Evolutionary conservation across 2,888 invertebrate genomes (phyloP).

Genomic region (Oxytorus armatus): DNA sequence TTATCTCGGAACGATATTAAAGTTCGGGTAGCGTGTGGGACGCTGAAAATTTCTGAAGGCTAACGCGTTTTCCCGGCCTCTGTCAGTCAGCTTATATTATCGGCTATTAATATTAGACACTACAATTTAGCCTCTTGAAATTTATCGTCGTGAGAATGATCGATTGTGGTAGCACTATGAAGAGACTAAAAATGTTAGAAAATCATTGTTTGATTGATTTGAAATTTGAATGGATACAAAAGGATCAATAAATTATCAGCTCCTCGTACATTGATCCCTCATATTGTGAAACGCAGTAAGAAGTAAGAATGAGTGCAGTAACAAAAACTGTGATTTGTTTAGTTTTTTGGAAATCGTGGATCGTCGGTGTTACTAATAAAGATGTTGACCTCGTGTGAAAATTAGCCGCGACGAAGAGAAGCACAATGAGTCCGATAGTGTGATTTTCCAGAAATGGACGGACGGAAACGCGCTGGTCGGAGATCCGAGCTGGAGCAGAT

Average conservation of each 20-base stretch:
- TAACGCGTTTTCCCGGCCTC: background rate
- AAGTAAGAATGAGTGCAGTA: constrained; percentile 14
- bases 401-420: constrained; percentile 45
- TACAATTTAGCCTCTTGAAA: too few species aligned
- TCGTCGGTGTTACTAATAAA: constrained; percentile 41
- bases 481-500: constrained; percentile 31
- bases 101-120: too few species aligned
- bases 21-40: constrained; percentile 45
- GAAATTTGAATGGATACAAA: background rate
- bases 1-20: constrained; percentile 60
- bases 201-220: too few species aligned
- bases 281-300: constrained; percentile 9
- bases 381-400: constrained; percentile 54
- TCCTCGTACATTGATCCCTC: constrained; percentile 6
- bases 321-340: constrained; percentile 32
- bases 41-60: constrained; percentile 6
- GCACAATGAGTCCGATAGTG: constrained; percentile 42
- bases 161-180: too few species aligned
- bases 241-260: background rate
- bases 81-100: constrained; percentile 21
- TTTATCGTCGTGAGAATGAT: too few species aligned
- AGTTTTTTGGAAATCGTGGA: constrained; percentile 46
- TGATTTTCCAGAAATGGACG: constrained; percentile 47
- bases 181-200: too few species aligned
- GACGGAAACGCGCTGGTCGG: constrained; percentile 53